phyloP scores from a whole-genome alignment of 2,888 invertebrate genomes.

The Meiosimyza decipiens region DNA sequence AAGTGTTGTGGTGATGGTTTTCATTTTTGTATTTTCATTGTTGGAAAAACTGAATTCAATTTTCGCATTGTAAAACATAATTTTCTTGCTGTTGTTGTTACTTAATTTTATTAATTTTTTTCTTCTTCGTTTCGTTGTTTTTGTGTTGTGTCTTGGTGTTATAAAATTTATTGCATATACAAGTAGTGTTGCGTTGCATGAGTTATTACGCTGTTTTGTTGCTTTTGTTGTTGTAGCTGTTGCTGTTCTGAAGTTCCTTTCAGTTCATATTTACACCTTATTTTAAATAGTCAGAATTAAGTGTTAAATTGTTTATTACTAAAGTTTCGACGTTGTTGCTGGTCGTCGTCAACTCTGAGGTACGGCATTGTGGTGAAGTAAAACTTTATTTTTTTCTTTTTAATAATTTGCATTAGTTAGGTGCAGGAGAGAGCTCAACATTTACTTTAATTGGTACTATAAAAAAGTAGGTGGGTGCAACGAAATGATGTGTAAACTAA shows the following conservation, averaged over 20 bases:
- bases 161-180: slow-evolving; percentile 54
- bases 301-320: slow-evolving; percentile 33
- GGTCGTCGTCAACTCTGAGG: not conserved
- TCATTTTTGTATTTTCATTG: not conserved
- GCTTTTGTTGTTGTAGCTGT: not conserved
- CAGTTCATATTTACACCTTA: slow-evolving; percentile 16
- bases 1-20: not conserved
- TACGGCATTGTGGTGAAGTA: too few relatives aligned
- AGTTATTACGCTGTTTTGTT: slow-evolving; percentile 48
- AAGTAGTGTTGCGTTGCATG: slow-evolving; percentile 48
- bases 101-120: slow-evolving; percentile 13
- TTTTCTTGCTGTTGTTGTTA: slow-evolving; percentile 46
- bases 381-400: too few relatives aligned
- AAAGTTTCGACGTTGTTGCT: not conserved
- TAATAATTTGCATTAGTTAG: too few relatives aligned
- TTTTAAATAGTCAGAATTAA: slow-evolving; percentile 29
- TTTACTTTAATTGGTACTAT: too few relatives aligned
- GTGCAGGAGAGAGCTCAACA: too few relatives aligned
- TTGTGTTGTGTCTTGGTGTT: slow-evolving; percentile 25
- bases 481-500: too few relatives aligned
- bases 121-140: slow-evolving; percentile 9
- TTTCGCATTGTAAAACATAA: slow-evolving; percentile 61
- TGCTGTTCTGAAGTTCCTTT: slow-evolving; percentile 10
- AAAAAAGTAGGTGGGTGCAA: too few relatives aligned
- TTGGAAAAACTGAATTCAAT: slow-evolving; percentile 53